Conservation (phyloP, 2,797 vertebrate species). For the Bovichtus diacanthus region DNA sequence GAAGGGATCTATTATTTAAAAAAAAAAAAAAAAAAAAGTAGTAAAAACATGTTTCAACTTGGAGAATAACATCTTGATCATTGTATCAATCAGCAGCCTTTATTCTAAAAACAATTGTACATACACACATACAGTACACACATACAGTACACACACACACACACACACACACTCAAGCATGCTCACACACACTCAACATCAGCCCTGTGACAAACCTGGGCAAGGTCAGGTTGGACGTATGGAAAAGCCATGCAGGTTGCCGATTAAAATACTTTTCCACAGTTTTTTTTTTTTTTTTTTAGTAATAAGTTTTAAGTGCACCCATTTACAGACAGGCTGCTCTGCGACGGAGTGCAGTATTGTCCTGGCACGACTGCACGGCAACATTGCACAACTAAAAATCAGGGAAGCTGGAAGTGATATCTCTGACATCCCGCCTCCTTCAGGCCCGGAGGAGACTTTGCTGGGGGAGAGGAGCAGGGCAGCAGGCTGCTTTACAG, state of each 20-base stretch:
- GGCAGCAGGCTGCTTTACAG: slow-evolving; percentile 34
- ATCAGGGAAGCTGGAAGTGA: slow-evolving; percentile 29
- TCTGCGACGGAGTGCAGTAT: slow-evolving; percentile 56
- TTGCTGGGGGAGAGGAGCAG: slow-evolving; percentile 13
- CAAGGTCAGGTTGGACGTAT: slow-evolving; percentile 60
- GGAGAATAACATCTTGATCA: slow-evolving; percentile 65
- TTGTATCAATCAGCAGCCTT: slow-evolving; percentile 74
- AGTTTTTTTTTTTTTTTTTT: slow-evolving; percentile 67
- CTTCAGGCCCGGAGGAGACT: slow-evolving; percentile 21
- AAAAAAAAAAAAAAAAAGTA: slow-evolving; percentile 53
- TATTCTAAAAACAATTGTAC: slow-evolving; percentile 60
- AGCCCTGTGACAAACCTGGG: slow-evolving; percentile 51
- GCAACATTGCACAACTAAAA: slow-evolving; percentile 48
- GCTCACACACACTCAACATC: slow-evolving; percentile 53
- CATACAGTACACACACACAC: slow-evolving; percentile 51
- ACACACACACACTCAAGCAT: slow-evolving; percentile 39
- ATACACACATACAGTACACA: slow-evolving; percentile 35
- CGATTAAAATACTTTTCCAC: slow-evolving; percentile 66
- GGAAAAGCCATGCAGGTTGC: slow-evolving; percentile 72
- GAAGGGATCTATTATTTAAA: slow-evolving; percentile 30
- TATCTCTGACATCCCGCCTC: slow-evolving; percentile 17
- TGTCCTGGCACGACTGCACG: slow-evolving; percentile 53
- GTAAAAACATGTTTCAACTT: slow-evolving; percentile 53
- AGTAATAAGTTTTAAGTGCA: slow-evolving; percentile 60
- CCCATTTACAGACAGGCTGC: slow-evolving; percentile 34